Base-by-base conservation (phyloP, 1,140 invertebrate species). In the Camponotus vicinus region DNA sequence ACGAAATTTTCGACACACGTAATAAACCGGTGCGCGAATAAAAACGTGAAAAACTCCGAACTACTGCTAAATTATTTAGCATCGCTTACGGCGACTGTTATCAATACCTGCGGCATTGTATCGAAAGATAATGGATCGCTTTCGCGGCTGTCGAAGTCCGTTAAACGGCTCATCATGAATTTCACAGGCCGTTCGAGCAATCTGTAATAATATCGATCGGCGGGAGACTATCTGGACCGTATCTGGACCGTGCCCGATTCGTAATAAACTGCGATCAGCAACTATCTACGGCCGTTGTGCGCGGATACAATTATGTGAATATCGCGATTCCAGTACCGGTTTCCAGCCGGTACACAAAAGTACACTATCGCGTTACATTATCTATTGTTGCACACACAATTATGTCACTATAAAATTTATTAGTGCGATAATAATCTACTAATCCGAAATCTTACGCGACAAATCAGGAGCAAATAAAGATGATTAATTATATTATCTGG, bases 151-250 rank as follows among this genome's bases (percentile, higher is more conserved):
- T 89, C 91, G 89, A 92, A 92, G 87, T 82, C 82, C 86, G 83
- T 92, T 92, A 88, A 93, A 93, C 92, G 93, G 91, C 75, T 92
- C 91, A 91, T 92, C 92, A 92, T 93, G 86, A 88, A 92, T 92
- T 91, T 91, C 92, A 93, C 92, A 92, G 86, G 73, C 85, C 52
- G 86, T 89, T 85, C 87, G 79, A 70, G 66, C 92, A 92, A 93
- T 93, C 90, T 92, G 85, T 93, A 93, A 93, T 92, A 91, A 92
- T 92, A 93, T 92, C 82, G 67, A 90, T 91, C 85, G 85, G 77
- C 37, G 61, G 61, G 37, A 76, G 71, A 86, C 89, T 85, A 85
- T 85, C 63, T 15, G 70, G 27, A 27, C 75, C 55, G 85, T 88
- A 93, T 92, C 88, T 92, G 88, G 92, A 92, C 91, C 92, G 90